These are phyloP conservation scores for Buathra laborator DNA, from an alignment of 2,888 invertebrate genomes.

Conservation along the genomic window DNA sequence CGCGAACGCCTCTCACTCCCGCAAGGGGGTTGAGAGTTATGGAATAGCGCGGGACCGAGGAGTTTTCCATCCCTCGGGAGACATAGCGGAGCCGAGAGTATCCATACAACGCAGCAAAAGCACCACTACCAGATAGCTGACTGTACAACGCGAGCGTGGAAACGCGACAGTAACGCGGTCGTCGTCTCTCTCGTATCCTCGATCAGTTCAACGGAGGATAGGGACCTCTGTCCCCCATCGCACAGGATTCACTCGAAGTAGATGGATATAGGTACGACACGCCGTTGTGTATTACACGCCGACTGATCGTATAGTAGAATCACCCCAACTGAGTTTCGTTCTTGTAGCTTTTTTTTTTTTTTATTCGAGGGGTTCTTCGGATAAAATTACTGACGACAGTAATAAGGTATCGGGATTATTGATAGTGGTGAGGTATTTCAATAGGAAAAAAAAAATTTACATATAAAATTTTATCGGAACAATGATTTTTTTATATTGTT, in stretches of 20 bases:
- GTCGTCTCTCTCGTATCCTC: conserved; percentile 22
- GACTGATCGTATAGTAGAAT: conserved; percentile 1
- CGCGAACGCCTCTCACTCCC: conserved; percentile 17
- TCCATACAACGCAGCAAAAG: conserved; percentile 35
- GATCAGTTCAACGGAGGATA: conserved; percentile 41
- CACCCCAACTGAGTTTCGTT: neutral
- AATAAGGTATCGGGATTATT: neutral
- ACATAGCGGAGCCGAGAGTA: conserved; percentile 66
- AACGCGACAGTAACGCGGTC: conserved; percentile 38
- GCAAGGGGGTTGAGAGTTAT: conserved; percentile 65
- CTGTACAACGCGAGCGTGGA: conserved; percentile 4
- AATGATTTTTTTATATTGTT: neutral
- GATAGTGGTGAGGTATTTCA: neutral
- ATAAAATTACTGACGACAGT: neutral
- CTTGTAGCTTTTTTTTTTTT: neutral
- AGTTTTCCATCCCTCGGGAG: conserved; percentile 68
- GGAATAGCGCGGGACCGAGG: conserved; percentile 57
- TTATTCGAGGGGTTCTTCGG: neutral
- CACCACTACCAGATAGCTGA: neutral
- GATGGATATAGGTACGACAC: conserved; percentile 22
- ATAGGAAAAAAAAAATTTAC: neutral
- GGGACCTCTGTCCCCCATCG: conserved; percentile 11
- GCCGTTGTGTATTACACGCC: neutral
- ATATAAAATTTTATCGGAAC: neutral
- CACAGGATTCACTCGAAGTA: conserved; percentile 20